These are phyloP conservation scores for Diplosoma virens DNA, from an alignment of 23 tunicate species.

Conservation along the genomic window DNA sequence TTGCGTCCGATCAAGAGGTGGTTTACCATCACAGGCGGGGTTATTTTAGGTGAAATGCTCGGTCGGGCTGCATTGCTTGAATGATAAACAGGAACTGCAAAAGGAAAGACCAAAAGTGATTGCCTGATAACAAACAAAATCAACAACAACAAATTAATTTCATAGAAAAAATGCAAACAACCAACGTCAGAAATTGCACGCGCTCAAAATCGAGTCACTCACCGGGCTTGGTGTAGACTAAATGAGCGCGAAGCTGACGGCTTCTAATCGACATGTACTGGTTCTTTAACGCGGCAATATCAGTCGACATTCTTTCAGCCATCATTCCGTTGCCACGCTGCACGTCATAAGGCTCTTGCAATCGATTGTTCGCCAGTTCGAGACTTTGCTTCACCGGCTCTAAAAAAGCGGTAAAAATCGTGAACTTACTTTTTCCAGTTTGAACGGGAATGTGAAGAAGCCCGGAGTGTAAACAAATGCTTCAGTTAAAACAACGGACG, in stretches of 20 bases:
- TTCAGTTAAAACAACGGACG: too few species aligned
- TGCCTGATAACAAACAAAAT: too few species aligned
- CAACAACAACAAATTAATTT: too few species aligned
- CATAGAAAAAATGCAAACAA: too few species aligned
- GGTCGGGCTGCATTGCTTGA: neutral
- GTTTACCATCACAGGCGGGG: slow-evolving; percentile 64
- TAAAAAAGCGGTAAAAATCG: too few species aligned
- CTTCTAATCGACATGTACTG: slow-evolving; percentile 80
- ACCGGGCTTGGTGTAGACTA: slow-evolving; percentile 77
- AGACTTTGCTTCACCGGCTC: slow-evolving; percentile 34
- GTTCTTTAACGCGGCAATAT: slow-evolving; percentile 73
- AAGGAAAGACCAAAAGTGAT: too few species aligned
- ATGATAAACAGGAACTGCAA: slow-evolving; percentile 4
- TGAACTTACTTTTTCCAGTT: too few species aligned
- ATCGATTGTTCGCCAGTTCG: slow-evolving; percentile 31
- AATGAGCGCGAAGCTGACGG: slow-evolving; percentile 60
- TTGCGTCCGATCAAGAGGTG: slow-evolving; percentile 72
- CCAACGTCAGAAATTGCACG: too few species aligned
- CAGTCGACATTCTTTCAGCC: slow-evolving; percentile 93
- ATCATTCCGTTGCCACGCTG: slow-evolving; percentile 69
- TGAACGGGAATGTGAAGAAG: too few species aligned
- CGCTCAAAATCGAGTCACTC: too few species aligned
- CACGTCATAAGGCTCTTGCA: slow-evolving; percentile 8
- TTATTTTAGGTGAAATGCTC: neutral
- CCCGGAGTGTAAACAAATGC: too few species aligned